Evolutionary conservation across 2,797 vertebrate genomes (phyloP), one percentile per base, ranked within the genome.

Genomic region (Bufotes viridis): DNA sequence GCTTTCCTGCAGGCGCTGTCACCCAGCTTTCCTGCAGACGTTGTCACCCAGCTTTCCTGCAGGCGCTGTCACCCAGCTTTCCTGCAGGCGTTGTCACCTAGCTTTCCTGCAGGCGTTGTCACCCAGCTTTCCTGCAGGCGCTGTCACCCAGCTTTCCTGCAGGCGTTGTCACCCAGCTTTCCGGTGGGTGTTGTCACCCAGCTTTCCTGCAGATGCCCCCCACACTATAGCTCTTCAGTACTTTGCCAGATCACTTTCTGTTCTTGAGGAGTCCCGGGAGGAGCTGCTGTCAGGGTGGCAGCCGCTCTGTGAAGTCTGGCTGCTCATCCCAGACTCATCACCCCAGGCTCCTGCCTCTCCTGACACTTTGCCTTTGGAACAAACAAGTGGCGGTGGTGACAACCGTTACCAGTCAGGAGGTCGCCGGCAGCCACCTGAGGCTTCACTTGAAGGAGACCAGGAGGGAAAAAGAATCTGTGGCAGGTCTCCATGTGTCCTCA

Each of bases 371-470:
- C 95, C 94, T 94, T 93, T 95, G 95, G 94, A 95, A 96, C 96
- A 96, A 96, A 96, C 96, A 96, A 94, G 82, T 92, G 92, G 74
- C 92, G 93, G 95, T 93, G 95, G 93, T 94, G 94, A 96, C 96
- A 97, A 97, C 96, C 91, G 96, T 94, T 94, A 94, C 94, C 93
- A 94, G 8, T 18, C 76, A 63, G 26, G 82, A 61, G 69, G 80
- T 57, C 82, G 0, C n/a, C 63, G 17, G 13, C 26, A 57, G 67
- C 34, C 78, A 29, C 58, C 61, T 1, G 67, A 79, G 82, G 69
- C 61, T 12, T 61, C 20, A n/a, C 14, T 58, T 61, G 53, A 72
- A 61, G 49, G 12, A 49, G 12, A 49, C 65, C 14, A 15, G 15
- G 70, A 42, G 20, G 14, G 29, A 72, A 65, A 29, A 84, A 84